Evolutionary conservation across 2,797 vertebrate genomes (phyloP).

Genomic region (Natrix natrix): DNA sequence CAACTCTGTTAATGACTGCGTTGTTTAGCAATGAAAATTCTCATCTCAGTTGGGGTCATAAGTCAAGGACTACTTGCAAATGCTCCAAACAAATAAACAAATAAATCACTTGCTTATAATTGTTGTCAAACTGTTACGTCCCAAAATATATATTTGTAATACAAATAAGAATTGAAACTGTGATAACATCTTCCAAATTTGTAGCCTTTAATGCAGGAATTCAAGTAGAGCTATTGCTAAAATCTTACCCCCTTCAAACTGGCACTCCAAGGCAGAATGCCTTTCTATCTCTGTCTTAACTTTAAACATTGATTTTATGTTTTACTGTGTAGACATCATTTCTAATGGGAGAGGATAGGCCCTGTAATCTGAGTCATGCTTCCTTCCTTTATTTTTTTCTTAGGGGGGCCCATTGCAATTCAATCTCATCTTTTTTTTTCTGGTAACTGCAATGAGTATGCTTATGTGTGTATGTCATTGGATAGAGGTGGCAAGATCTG

Average conservation of each 20-base stretch:
- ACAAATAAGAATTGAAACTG: background rate
- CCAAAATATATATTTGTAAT: background rate
- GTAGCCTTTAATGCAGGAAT: background rate
- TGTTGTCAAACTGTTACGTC: background rate
- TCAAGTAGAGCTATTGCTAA: background rate
- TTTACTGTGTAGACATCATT: background rate
- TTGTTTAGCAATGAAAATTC: too few species aligned
- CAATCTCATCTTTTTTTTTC: background rate
- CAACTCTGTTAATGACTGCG: too few species aligned
- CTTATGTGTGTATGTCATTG: background rate
- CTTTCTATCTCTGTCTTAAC: background rate
- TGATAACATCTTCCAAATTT: background rate
- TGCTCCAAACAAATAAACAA: background rate
- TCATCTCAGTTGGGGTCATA: too few species aligned
- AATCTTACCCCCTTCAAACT: background rate
- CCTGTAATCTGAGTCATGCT: background rate
- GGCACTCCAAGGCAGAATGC: background rate
- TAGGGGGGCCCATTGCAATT: background rate
- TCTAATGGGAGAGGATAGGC: background rate
- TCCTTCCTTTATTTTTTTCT: background rate
- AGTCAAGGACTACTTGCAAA: background rate
- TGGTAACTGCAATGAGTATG: slow-evolving; percentile 4
- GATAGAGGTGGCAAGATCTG: background rate
- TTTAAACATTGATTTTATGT: background rate
- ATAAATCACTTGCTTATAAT: background rate